phyloP scores from a whole-genome alignment of 2,113 vertebrate genomes.

The Prolemur simus region DNA sequence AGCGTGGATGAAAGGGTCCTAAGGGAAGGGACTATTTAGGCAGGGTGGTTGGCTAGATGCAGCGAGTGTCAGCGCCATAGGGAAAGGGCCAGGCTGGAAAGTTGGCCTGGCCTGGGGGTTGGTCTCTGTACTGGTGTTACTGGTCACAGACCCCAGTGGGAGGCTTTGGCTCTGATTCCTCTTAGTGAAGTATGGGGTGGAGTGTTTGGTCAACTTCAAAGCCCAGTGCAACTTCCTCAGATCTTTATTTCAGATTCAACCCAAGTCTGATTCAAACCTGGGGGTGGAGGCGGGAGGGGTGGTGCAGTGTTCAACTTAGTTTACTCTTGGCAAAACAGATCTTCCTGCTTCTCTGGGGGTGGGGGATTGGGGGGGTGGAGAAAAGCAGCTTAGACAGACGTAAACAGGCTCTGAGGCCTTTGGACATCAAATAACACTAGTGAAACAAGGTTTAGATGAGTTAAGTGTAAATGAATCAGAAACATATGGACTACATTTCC shows the following conservation, averaged over 20 bases:
- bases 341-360: constrained; percentile 23
- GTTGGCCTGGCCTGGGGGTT: background rate
- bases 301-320: constrained; percentile 1
- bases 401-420: constrained; percentile 75
- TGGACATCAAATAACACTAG: constrained; percentile 77
- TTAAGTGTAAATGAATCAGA: constrained; percentile 78
- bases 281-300: background rate
- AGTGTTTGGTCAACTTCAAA: constrained; percentile 60
- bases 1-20: background rate
- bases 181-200: background rate
- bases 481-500: constrained; percentile 77
- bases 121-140: background rate
- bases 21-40: background rate
- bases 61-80: background rate
- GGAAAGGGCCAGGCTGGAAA: background rate
- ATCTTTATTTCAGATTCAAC: constrained; percentile 58
- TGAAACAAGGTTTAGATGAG: constrained; percentile 76
- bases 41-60: background rate
- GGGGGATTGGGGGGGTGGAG: too few relatives aligned
- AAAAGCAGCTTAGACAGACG: constrained; percentile 55
- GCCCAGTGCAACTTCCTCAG: constrained; percentile 23
- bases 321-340: constrained; percentile 69
- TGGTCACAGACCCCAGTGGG: background rate
- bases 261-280: constrained; percentile 17
- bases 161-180: background rate